These are phyloP conservation scores for Alloplasta piceator DNA, from an alignment of 2,888 invertebrate genomes.

Conservation along the genomic window DNA sequence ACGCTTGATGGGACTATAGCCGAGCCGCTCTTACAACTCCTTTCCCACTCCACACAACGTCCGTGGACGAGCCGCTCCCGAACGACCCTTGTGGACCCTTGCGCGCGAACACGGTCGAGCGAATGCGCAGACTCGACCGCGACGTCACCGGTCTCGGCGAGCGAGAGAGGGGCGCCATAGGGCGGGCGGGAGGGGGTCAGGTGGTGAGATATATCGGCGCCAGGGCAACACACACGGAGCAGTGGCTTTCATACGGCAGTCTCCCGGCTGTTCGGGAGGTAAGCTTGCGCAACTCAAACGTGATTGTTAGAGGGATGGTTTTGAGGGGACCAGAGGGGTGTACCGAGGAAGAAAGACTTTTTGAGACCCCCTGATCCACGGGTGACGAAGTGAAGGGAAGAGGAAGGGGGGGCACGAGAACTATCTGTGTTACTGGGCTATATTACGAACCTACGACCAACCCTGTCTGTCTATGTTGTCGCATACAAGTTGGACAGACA, in stretches of 20 bases:
- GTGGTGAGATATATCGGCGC: too few species aligned
- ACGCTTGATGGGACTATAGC: neutral
- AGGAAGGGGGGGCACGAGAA: slow-evolving; percentile 7
- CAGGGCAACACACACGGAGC: too few species aligned
- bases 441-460: slow-evolving; percentile 69
- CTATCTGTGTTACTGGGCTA: slow-evolving; percentile 81
- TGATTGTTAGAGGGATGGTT: neutral
- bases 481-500: slow-evolving; percentile 58
- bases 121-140: slow-evolving; percentile 17
- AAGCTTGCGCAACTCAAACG: slow-evolving; percentile 54
- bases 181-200: too few species aligned
- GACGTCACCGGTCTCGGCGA: too few species aligned
- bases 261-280: slow-evolving; percentile 54
- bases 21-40: neutral
- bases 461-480: slow-evolving; percentile 72
- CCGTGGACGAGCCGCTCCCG: slow-evolving; percentile 6
- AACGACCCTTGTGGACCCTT: slow-evolving; percentile 8
- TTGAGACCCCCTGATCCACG: slow-evolving; percentile 73
- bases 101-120: slow-evolving; percentile 22
- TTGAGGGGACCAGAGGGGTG: neutral
- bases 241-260: neutral
- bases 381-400: neutral
- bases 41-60: neutral
- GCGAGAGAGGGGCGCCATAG: too few species aligned
- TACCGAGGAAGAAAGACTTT: slow-evolving; percentile 40